Evolutionary conservation across 2,888 invertebrate species (phyloP).

Genomic region (Aethes cnicana): DNA sequence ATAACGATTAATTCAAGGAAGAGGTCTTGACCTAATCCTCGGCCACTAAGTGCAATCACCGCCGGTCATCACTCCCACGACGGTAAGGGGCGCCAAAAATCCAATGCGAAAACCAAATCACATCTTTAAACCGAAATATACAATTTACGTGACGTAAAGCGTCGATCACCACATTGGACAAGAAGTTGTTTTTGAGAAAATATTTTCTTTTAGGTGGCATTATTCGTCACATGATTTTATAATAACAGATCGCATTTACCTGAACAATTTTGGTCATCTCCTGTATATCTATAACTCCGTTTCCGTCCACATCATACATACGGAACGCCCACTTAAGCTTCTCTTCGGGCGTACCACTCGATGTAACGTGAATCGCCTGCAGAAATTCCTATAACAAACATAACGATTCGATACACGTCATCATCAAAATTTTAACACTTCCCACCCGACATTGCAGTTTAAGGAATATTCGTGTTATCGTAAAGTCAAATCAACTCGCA

Average conservation of each 20-base stretch:
- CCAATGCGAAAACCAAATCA: too few relatives aligned
- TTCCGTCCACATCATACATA: conserved; percentile 99
- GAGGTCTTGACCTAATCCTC: too few relatives aligned
- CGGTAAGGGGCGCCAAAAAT: too few relatives aligned
- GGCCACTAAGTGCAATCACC: too few relatives aligned
- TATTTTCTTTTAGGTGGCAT: too few relatives aligned
- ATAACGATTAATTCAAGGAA: too few relatives aligned
- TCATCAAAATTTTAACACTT: conserved; percentile 28
- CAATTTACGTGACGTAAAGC: too few relatives aligned
- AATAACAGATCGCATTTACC: conserved; percentile 77
- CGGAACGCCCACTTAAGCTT: conserved; percentile 99
- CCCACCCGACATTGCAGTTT: conserved; percentile 2
- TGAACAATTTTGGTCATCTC: conserved; percentile 99
- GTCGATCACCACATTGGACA: too few relatives aligned
- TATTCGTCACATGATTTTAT: too few relatives aligned
- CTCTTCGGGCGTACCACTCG: conserved; percentile 98
- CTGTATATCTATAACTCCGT: conserved; percentile 98
- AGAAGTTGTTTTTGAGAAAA: too few relatives aligned
- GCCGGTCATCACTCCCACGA: too few relatives aligned
- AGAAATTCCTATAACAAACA: conserved; percentile 93
- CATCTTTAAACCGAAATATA: too few relatives aligned
- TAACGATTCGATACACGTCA: conserved; percentile 43
- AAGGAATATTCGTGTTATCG: not conserved
- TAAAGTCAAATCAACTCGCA: conserved; percentile 30
- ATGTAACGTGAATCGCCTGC: conserved; percentile 98